Percentiles rank a stretch among this genome's conserved stretches.
Conservation (phyloP, 30 jellyfish, hydroid and myxozoan species). For the Aurelia sp. region DNA sequence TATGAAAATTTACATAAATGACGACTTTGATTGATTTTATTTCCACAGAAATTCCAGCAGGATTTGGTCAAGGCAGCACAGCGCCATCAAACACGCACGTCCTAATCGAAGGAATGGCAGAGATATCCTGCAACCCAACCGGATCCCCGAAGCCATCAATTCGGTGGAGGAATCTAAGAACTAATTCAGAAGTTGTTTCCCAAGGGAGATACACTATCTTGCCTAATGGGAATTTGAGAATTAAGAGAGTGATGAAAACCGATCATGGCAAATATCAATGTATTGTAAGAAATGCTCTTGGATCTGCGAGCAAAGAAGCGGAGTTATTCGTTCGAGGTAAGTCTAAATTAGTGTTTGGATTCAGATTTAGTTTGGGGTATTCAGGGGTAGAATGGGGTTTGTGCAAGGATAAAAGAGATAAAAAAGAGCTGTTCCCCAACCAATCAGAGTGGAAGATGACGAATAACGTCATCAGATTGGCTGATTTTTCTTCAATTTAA, state of each 20-base stretch:
- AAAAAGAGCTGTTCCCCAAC: no score
- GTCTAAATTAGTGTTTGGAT: not conserved
- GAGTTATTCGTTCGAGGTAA: conserved; percentile 71
- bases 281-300: conserved; percentile 72
- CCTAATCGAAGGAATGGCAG: conserved; percentile 80
- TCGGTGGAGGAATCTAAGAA: conserved; percentile 74
- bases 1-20: no score
- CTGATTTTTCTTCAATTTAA: no score
- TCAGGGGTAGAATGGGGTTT: no score
- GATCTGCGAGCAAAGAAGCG: conserved; percentile 69
- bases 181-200: conserved; percentile 35
- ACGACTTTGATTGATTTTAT: no score
- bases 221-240: conserved; percentile 76
- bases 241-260: conserved; percentile 47
- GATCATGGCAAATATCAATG: conserved; percentile 89
- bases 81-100: conserved; percentile 86
- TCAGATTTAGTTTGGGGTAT: no score
- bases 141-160: conserved; percentile 92
- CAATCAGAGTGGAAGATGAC: no score
- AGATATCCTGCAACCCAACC: conserved; percentile 84
- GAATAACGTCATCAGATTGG: no score
- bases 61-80: conserved; percentile 81
- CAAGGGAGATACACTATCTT: conserved; percentile 62
- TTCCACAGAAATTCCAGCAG: conserved; percentile 75
- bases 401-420: no score